These are phyloP conservation scores for Pseudonaja textilis DNA, from an alignment of 2,113 vertebrate species.

Conservation along the genomic window DNA sequence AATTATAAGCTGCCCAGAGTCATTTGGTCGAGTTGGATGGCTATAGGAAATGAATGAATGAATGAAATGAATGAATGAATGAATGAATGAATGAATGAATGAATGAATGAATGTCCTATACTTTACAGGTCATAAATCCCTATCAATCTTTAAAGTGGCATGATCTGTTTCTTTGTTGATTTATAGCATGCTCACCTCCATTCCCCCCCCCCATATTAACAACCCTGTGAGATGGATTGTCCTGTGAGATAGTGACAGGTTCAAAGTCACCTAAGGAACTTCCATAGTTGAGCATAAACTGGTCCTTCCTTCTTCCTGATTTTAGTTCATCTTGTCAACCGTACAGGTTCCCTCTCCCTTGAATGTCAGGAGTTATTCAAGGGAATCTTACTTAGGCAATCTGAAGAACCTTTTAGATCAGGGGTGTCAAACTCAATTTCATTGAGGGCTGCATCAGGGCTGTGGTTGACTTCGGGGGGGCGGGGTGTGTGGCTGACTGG, in stretches of 20 bases:
- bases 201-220: background rate
- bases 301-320: background rate
- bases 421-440: too few relatives aligned
- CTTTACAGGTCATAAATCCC: background rate
- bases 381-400: background rate
- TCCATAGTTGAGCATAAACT: background rate
- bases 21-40: background rate
- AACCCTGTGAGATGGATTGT: background rate
- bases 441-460: too few relatives aligned
- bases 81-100: too few relatives aligned
- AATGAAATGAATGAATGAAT: background rate
- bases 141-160: background rate
- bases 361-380: background rate
- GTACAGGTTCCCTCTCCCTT: background rate
- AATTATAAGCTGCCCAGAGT: background rate
- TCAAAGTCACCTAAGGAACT: background rate
- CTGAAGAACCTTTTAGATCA: background rate
- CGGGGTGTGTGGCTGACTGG: too few relatives aligned
- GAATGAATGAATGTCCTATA: background rate
- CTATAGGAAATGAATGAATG: background rate
- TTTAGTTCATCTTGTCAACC: background rate
- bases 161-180: background rate
- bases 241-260: background rate
- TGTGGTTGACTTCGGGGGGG: too few relatives aligned
- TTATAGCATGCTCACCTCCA: background rate